Conservation (phyloP, 2,797 vertebrate species). For the Streptopelia turtur region DNA sequence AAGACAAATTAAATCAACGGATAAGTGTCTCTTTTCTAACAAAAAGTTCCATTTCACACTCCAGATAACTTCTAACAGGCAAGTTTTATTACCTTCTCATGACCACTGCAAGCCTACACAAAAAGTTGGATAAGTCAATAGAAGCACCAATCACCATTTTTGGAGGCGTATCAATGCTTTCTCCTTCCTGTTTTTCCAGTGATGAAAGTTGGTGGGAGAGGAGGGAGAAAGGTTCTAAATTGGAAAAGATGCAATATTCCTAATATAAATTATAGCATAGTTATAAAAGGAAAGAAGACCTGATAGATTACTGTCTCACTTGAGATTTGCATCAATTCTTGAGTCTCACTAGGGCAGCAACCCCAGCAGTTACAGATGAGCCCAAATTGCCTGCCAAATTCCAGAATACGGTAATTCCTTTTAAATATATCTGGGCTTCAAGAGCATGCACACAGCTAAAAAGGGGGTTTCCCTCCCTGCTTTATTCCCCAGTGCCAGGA, state of each 20-base stretch:
- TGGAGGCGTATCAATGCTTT: not conserved
- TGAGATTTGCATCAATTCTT: not conserved
- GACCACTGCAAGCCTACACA: not conserved
- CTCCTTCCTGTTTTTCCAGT: not conserved
- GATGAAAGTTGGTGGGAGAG: not conserved
- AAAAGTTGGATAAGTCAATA: not conserved
- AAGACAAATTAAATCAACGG: conserved; percentile 9
- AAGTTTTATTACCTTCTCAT: not conserved
- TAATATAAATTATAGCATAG: not conserved
- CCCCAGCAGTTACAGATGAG: not conserved
- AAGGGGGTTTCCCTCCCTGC: not conserved
- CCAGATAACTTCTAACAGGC: not conserved
- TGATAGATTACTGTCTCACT: not conserved
- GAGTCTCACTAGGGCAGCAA: not conserved
- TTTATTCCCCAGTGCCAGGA: not conserved
- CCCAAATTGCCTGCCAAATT: not conserved
- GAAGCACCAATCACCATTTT: not conserved
- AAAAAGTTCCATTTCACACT: not conserved
- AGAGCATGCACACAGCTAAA: not conserved
- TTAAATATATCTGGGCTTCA: not conserved
- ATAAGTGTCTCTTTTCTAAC: not conserved
- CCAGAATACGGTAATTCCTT: not conserved
- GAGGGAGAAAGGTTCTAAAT: not conserved
- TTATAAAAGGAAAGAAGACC: not conserved
- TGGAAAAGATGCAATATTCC: not conserved